A percentile compares a stretch with the other conserved stretches of the same genome.
phyloP scores from a whole-genome alignment of 2,113 vertebrate species.

The Triplophysa tibetana region DNA sequence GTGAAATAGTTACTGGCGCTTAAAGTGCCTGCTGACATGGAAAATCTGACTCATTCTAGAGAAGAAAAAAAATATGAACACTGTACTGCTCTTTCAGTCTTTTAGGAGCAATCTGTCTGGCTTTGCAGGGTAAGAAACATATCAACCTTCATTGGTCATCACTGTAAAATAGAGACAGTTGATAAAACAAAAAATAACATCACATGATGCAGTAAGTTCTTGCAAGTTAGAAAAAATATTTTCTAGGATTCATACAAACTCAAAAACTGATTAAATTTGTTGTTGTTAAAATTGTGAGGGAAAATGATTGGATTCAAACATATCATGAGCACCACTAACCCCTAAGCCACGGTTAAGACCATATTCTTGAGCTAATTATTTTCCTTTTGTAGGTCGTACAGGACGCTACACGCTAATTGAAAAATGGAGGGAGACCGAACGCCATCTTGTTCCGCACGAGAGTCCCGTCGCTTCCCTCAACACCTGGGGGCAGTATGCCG shows the following conservation, averaged over 20 bases:
- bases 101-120: neutral
- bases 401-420: slow-evolving; percentile 95
- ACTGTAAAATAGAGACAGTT: too few species aligned
- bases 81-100: slow-evolving; percentile 40
- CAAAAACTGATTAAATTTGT: too few species aligned
- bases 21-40: slow-evolving; percentile 65
- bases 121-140: neutral
- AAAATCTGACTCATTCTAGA: slow-evolving; percentile 73
- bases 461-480: slow-evolving; percentile 93
- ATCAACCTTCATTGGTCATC: neutral
- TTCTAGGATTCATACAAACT: too few species aligned
- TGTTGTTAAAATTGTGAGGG: too few species aligned
- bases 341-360: too few species aligned
- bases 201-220: too few species aligned
- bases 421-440: slow-evolving; percentile 94
- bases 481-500: slow-evolving; percentile 97
- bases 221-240: too few species aligned
- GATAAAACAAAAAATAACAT: too few species aligned
- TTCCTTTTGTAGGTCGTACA: slow-evolving; percentile 81
- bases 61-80: slow-evolving; percentile 61
- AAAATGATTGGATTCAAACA: too few species aligned
- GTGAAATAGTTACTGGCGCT: slow-evolving; percentile 54
- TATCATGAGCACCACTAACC: too few species aligned
- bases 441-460: slow-evolving; percentile 90
- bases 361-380: neutral